These are phyloP conservation scores for Eleutherodactylus coqui DNA, from an alignment of 2,797 vertebrate genomes.

Conservation along the genomic window DNA sequence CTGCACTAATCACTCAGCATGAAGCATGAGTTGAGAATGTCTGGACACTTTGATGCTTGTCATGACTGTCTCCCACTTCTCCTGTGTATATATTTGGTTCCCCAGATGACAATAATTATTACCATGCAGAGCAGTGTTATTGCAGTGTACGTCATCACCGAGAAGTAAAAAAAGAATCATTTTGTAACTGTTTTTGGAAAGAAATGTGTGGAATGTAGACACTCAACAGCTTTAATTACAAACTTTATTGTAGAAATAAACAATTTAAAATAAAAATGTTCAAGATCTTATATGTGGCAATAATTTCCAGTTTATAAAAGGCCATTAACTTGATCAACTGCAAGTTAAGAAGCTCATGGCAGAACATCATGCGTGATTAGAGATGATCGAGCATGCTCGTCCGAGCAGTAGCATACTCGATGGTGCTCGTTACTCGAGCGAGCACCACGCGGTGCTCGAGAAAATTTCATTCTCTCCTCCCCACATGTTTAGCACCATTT, in stretches of 20 bases:
- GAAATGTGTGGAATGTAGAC: neutral
- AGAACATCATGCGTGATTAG: too few species aligned
- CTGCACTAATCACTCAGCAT: conserved; percentile 46
- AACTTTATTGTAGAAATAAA: neutral
- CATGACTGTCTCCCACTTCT: conserved; percentile 38
- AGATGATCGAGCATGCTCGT: too few species aligned
- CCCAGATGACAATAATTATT: conserved; percentile 51
- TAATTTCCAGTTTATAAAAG: neutral
- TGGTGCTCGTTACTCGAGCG: too few species aligned
- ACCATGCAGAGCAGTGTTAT: conserved; percentile 9
- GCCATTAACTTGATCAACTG: neutral
- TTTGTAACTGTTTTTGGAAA: neutral
- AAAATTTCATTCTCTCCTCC: too few species aligned
- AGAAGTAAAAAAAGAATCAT: neutral
- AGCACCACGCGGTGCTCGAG: too few species aligned
- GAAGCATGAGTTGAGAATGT: conserved; percentile 40
- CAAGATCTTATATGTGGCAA: neutral
- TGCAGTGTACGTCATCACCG: neutral
- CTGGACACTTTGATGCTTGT: conserved; percentile 41
- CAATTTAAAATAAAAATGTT: neutral
- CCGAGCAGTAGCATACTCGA: too few species aligned
- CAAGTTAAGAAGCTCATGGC: too few species aligned
- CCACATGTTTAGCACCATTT: too few species aligned
- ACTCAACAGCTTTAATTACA: neutral
- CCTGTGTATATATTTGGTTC: neutral